Evolutionary conservation across 2,888 invertebrate species (phyloP).

Genomic region (Lissocephala sabroskyi): DNA sequence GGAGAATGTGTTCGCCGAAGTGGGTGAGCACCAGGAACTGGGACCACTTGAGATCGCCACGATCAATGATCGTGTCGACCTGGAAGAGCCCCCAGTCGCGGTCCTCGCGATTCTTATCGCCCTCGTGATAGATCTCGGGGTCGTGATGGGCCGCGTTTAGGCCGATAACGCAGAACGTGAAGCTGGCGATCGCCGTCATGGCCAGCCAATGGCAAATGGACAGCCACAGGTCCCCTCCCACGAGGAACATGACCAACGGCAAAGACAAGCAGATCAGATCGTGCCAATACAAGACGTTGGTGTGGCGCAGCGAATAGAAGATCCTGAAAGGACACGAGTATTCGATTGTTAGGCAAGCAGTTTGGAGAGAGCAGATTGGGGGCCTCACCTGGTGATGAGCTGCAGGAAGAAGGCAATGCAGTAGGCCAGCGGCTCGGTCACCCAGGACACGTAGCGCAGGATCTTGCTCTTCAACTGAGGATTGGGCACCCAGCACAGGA

Average conservation of each 20-base stretch:
- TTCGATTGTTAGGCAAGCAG: constrained; percentile 5
- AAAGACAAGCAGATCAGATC: constrained; percentile 72
- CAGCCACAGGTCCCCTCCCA: constrained; percentile 54
- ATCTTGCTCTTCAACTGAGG: constrained; percentile 73
- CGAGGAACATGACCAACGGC: constrained; percentile 72
- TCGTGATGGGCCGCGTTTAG: constrained; percentile 86
- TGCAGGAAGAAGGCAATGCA: constrained; percentile 54
- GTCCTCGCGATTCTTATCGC: constrained; percentile 75
- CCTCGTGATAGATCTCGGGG: constrained; percentile 85
- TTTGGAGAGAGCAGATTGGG: too few relatives aligned
- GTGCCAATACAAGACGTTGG: constrained; percentile 68
- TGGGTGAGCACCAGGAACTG: constrained; percentile 80
- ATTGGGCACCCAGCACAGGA: constrained; percentile 78
- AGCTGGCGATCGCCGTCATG: constrained; percentile 75
- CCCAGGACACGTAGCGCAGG: constrained; percentile 74
- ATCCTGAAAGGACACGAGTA: constrained; percentile 42
- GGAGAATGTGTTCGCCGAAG: constrained; percentile 85
- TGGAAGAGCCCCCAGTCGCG: constrained; percentile 86
- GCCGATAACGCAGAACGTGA: constrained; percentile 78
- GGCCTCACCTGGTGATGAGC: constrained; percentile 60
- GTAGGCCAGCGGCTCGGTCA: constrained; percentile 73
- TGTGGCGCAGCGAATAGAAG: constrained; percentile 49
- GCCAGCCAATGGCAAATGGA: constrained; percentile 74
- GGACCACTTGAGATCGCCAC: constrained; percentile 78
- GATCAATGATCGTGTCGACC: constrained; percentile 82